Evolutionary conservation across 2,888 invertebrate genomes (phyloP).

Genomic region (Brachylomia viminalis): DNA sequence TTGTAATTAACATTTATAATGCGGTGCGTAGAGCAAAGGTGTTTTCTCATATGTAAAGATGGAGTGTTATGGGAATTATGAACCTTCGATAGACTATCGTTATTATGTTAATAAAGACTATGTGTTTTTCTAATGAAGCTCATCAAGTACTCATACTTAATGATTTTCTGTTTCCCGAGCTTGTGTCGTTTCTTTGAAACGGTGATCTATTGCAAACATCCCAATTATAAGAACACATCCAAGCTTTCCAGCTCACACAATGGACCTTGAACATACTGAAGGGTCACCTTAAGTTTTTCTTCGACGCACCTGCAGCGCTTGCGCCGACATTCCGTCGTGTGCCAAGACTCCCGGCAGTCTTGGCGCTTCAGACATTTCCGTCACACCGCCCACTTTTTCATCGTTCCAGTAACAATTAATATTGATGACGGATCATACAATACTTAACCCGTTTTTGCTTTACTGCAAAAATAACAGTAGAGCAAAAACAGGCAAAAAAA

Average conservation of each 20-base stretch:
- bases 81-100: conserved; percentile 4
- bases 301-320: conserved; percentile 58
- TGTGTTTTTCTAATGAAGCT: conserved; percentile 1
- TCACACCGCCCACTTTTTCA: conserved; percentile 65
- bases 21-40: conserved; percentile 61
- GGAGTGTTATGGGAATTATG: conserved; percentile 32
- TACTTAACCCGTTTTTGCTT: conserved; percentile 48
- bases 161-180: neutral
- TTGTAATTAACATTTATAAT: conserved; percentile 71
- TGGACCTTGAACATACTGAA: conserved; percentile 48
- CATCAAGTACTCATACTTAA: neutral
- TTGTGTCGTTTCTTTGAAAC: neutral
- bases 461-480: no score
- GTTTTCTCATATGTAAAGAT: conserved; percentile 54
- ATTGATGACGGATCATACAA: conserved; percentile 72
- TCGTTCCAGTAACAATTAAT: conserved; percentile 76
- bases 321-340: conserved; percentile 80
- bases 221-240: neutral
- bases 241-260: conserved; percentile 16
- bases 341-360: conserved; percentile 71
- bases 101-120: conserved; percentile 1
- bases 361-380: conserved; percentile 76
- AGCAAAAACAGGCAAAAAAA: no score
- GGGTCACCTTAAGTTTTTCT: conserved; percentile 56
- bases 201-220: neutral